These are phyloP conservation scores for Streblospio benedicti DNA, from an alignment of 1,140 invertebrate species.

Conservation along the genomic window DNA sequence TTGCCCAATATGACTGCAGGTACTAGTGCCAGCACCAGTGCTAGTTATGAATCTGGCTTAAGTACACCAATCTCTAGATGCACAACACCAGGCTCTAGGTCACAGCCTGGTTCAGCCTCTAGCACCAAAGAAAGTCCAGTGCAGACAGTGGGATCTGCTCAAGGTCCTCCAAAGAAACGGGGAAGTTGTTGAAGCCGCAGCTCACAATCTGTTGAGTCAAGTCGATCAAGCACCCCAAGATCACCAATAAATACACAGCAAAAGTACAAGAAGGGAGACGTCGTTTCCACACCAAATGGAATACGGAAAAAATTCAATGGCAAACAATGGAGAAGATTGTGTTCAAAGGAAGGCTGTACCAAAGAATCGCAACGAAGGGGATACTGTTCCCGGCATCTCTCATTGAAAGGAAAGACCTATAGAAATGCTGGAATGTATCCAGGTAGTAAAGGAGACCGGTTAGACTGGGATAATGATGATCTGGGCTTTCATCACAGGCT, in stretches of 20 bases:
- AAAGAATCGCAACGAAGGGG: slow-evolving; percentile 95
- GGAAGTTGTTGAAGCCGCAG: slow-evolving; percentile 38
- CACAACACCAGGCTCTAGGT: slow-evolving; percentile 48
- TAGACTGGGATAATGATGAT: not conserved
- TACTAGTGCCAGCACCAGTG: slow-evolving; percentile 13
- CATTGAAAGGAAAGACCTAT: slow-evolving; percentile 62
- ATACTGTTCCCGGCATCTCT: slow-evolving; percentile 91
- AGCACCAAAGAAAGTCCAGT: not conserved
- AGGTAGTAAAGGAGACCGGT: slow-evolving; percentile 17
- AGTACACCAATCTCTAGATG: slow-evolving; percentile 41
- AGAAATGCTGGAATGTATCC: slow-evolving; percentile 29
- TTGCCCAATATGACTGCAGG: too few species aligned
- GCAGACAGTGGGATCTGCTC: not conserved
- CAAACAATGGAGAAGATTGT: slow-evolving; percentile 94
- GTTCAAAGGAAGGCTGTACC: slow-evolving; percentile 88
- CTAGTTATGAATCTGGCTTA: slow-evolving; percentile 31
- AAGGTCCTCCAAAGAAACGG: slow-evolving; percentile 37
- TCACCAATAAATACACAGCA: slow-evolving; percentile 58
- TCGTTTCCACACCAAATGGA: slow-evolving; percentile 89
- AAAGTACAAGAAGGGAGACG: slow-evolving; percentile 97
- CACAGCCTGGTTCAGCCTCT: slow-evolving; percentile 35
- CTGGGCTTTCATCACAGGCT: not conserved
- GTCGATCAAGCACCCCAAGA: slow-evolving; percentile 40
- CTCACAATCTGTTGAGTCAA: slow-evolving; percentile 42
- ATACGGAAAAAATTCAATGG: slow-evolving; percentile 99